Evolutionary conservation across 2,113 vertebrate species (phyloP).

Genomic region (Eidolon helvum): DNA sequence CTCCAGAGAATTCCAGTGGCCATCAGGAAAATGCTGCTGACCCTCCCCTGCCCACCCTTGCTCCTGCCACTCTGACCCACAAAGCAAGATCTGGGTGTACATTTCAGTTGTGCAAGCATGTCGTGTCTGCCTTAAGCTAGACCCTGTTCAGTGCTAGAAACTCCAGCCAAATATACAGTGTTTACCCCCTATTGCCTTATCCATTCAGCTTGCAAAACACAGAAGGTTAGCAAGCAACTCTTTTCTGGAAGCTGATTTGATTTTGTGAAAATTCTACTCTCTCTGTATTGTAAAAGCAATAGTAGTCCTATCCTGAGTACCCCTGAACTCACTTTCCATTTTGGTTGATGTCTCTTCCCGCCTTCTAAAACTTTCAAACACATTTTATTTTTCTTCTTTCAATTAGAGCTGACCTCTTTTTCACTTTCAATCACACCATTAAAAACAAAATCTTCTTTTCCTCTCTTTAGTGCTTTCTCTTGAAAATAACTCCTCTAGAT

Average conservation of each 20-base stretch:
- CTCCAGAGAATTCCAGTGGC: background rate
- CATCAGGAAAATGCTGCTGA: background rate
- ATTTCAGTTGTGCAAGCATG: background rate
- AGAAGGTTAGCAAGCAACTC: background rate
- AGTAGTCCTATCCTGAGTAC: background rate
- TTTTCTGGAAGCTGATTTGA: background rate
- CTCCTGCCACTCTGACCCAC: background rate
- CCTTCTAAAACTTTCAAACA: background rate
- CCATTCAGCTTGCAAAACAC: background rate
- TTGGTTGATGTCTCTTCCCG: background rate
- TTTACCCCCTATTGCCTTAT: too few relatives aligned
- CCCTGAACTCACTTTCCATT: background rate
- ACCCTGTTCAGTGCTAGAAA: background rate
- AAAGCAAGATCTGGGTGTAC: background rate
- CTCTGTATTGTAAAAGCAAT: background rate
- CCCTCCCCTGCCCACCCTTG: background rate
- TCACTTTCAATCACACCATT: background rate
- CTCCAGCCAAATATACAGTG: too few relatives aligned
- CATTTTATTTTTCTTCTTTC: slow-evolving; percentile 4
- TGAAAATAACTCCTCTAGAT: background rate
- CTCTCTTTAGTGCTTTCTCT: background rate
- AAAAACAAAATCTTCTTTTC: background rate
- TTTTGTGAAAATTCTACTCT: background rate
- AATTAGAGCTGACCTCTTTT: background rate
- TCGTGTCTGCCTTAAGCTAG: background rate